A percentile compares a stretch with the other conserved stretches of the same genome.
These are phyloP conservation scores for Cyanistes caeruleus DNA, from an alignment of 2,113 vertebrate species.

Conservation along the genomic window DNA sequence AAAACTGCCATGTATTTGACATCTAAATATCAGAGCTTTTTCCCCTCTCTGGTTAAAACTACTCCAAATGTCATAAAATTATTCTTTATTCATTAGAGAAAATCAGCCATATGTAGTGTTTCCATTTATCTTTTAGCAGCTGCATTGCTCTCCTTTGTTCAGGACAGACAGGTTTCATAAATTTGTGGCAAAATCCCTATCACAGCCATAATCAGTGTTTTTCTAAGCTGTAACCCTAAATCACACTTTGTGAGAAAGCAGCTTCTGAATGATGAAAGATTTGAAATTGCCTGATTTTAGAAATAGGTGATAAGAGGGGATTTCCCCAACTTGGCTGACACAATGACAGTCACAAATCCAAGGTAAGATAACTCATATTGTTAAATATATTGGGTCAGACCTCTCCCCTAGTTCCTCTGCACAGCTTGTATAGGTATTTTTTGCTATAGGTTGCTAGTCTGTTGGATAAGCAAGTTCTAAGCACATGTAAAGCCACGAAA, in stretches of 20 bases:
- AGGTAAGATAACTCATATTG: neutral
- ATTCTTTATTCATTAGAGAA: neutral
- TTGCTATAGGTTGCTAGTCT: neutral
- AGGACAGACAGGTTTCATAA: neutral
- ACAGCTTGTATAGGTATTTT: neutral
- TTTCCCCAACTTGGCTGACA: neutral
- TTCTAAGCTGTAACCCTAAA: neutral
- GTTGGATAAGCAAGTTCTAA: neutral
- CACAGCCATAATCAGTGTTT: neutral
- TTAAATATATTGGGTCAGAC: neutral
- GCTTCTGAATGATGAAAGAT: neutral
- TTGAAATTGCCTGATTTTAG: neutral
- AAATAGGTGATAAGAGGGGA: neutral
- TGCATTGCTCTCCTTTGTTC: neutral
- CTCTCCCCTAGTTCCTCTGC: neutral
- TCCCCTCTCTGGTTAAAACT: rapidly evolving
- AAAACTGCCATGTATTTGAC: neutral
- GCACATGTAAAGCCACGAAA: neutral
- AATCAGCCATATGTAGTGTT: neutral
- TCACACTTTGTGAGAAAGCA: neutral
- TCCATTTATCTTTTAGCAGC: neutral
- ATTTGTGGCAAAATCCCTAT: neutral
- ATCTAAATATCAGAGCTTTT: neutral
- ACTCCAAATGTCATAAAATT: neutral
- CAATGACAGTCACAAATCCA: neutral